Evolutionary conservation across 2,113 vertebrate genomes (phyloP).

Genomic region (Menura novaehollandiae): DNA sequence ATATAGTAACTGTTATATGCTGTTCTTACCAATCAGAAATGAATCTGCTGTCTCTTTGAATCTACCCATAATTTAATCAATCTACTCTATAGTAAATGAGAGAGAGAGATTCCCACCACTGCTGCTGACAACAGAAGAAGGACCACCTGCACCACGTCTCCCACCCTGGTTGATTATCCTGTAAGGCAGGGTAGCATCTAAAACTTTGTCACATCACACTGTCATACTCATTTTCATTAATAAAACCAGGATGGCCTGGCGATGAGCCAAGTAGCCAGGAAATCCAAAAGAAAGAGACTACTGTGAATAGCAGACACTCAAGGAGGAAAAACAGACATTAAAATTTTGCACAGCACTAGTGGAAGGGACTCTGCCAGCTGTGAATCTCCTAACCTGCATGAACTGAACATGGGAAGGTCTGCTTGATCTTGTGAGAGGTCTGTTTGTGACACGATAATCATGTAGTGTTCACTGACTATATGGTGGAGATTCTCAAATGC

Average conservation of each 20-base stretch:
- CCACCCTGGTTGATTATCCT: accelerated
- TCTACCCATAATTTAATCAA: not conserved
- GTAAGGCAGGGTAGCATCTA: not conserved
- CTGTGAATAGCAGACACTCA: accelerated
- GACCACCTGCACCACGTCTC: not conserved
- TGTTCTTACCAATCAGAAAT: not conserved
- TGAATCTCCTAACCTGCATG: too few relatives aligned
- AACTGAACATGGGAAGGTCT: not conserved
- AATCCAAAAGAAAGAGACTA: not conserved
- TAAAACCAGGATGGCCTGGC: not conserved
- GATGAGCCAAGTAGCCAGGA: not conserved
- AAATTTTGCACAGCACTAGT: not conserved
- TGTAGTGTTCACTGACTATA: not conserved
- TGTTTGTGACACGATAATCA: not conserved
- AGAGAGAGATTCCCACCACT: not conserved
- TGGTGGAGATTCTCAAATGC: not conserved
- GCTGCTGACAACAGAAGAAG: not conserved
- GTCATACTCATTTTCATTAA: not conserved
- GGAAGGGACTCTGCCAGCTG: not conserved
- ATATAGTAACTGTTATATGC: not conserved
- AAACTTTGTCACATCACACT: not conserved
- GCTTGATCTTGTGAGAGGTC: not conserved
- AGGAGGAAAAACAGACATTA: not conserved
- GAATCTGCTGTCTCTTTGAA: not conserved
- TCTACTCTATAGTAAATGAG: not conserved